A percentile compares a stretch with the other conserved stretches of the same genome.
Evolutionary conservation across 2,888 invertebrate genomes (phyloP).

Genomic region (Odontocolon sp.): DNA sequence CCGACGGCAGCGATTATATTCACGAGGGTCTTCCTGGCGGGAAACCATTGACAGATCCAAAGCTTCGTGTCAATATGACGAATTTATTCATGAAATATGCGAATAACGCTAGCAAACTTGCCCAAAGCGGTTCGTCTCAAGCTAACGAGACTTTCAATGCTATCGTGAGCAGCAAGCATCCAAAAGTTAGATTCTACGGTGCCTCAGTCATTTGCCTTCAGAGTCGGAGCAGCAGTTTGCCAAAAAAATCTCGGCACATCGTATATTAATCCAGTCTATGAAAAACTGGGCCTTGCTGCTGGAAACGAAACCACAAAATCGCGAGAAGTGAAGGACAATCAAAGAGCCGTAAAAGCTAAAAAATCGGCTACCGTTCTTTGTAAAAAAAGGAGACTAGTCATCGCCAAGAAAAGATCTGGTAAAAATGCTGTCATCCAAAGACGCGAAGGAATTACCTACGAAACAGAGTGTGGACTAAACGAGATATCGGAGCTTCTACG

Average conservation of each 20-base stretch:
- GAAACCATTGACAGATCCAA: conserved; percentile 24
- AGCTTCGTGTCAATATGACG: conserved; percentile 6
- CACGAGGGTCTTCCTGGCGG: conserved; percentile 28
- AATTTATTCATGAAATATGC: conserved; percentile 25
- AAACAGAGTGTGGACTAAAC: conserved; percentile 33
- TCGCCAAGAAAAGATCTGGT: conserved; percentile 14
- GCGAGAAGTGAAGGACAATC: conserved; percentile 28
- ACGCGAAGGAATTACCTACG: conserved; percentile 44
- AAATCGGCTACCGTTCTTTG: not conserved
- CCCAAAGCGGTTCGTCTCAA: conserved; percentile 54
- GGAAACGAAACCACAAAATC: conserved; percentile 32
- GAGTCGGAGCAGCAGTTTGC: conserved; percentile 37
- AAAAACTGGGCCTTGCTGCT: conserved; percentile 21
- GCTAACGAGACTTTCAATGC: conserved; percentile 46
- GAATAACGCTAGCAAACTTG: conserved; percentile 45
- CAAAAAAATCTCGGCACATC: conserved; percentile 48
- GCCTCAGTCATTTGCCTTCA: conserved; percentile 41
- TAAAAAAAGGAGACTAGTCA: conserved; percentile 36
- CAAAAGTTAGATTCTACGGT: conserved; percentile 44
- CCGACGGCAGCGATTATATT: conserved; percentile 16
- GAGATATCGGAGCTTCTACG: conserved; percentile 4
- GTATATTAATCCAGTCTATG: conserved; percentile 23
- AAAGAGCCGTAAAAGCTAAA: not conserved
- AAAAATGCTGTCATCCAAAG: conserved; percentile 28
- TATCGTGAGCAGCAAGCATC: conserved; percentile 34